Evolutionary conservation across 2,113 vertebrate genomes (phyloP).

Genomic region (Malaclemys terrapin): DNA sequence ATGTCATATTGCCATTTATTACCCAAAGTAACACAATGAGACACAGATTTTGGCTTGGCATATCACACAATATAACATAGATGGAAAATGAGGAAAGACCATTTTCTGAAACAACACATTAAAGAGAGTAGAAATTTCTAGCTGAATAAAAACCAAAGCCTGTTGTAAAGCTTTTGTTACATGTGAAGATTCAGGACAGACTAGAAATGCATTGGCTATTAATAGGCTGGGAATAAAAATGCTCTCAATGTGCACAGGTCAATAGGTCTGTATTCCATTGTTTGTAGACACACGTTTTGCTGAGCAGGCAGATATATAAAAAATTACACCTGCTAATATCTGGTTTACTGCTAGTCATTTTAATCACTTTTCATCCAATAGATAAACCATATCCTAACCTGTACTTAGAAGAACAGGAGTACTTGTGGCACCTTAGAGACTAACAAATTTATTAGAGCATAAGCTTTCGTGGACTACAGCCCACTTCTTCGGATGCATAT

Average conservation of each 20-base stretch:
- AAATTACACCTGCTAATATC: not conserved
- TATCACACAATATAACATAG: not conserved
- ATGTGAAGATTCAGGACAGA: not conserved
- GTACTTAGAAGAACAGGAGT: too few relatives aligned
- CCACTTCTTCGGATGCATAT: too few relatives aligned
- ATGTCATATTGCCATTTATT: not conserved
- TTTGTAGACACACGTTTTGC: not conserved
- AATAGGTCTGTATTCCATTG: not conserved
- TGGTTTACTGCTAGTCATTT: not conserved
- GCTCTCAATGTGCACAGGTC: not conserved
- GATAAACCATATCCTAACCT: not conserved
- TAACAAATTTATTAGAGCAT: too few relatives aligned
- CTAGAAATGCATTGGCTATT: not conserved
- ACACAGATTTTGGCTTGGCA: not conserved
- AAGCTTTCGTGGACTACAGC: too few relatives aligned
- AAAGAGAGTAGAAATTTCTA: not conserved
- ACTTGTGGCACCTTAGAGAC: too few relatives aligned
- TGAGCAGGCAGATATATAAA: not conserved
- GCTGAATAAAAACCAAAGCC: not conserved
- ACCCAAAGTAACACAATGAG: rapidly evolving
- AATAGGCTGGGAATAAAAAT: not conserved
- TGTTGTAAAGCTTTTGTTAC: not conserved
- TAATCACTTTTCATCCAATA: not conserved
- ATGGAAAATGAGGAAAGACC: not conserved
- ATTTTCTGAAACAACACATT: not conserved